Conservation (phyloP, 2,113 vertebrate species). For the Vidua chalybeata region DNA sequence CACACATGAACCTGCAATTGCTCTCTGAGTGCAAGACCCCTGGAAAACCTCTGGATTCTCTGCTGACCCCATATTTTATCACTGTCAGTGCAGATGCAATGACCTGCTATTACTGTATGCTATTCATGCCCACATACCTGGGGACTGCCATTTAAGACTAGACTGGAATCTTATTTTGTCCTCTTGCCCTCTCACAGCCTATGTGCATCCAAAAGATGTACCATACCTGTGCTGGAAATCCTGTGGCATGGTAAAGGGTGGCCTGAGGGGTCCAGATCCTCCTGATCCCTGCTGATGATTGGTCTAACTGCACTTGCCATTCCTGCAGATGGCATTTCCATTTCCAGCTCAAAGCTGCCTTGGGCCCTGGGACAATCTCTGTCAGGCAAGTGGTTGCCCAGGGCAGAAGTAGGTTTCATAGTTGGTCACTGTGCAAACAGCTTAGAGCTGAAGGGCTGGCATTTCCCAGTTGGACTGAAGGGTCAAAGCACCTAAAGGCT, state of each 20-base stretch:
- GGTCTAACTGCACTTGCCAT: neutral
- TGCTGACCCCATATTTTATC: neutral
- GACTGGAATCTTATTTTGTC: neutral
- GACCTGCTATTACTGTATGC: neutral
- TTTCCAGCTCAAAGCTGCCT: neutral
- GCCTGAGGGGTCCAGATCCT: neutral
- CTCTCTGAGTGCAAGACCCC: neutral
- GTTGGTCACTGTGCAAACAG: neutral
- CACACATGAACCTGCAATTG: slow-evolving; percentile 34
- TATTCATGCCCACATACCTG: neutral
- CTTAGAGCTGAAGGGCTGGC: neutral
- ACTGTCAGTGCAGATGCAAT: neutral
- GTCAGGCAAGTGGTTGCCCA: neutral
- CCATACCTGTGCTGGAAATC: neutral
- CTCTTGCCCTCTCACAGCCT: neutral
- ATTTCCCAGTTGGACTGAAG: neutral
- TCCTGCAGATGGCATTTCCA: neutral
- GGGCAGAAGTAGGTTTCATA: neutral
- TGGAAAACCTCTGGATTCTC: slow-evolving; percentile 11
- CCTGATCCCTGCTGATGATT: fast-evolving
- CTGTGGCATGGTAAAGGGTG: neutral
- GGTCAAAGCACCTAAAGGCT: neutral
- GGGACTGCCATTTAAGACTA: neutral
- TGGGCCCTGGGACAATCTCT: neutral
- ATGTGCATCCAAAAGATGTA: neutral